phyloP scores from a whole-genome alignment of 1,140 invertebrate species.

The Aphelinus certus region DNA sequence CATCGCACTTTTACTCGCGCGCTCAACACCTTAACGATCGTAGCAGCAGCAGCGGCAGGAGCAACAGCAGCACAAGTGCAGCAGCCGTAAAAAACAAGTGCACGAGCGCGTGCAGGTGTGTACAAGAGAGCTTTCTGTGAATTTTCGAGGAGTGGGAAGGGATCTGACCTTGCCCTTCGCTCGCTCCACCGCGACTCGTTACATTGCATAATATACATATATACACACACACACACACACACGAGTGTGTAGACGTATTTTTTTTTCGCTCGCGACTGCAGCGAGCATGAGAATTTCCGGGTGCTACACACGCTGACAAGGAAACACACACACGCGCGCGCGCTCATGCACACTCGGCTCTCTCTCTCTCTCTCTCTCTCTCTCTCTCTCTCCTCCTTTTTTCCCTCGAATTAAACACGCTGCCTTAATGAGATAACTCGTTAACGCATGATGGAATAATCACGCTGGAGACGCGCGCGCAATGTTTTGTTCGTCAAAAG shows the following conservation, averaged over 20 bases:
- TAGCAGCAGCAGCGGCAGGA: no score
- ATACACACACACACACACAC: no score
- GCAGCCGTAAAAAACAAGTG: no score
- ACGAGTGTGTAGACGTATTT: no score
- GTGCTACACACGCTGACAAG: conserved; percentile 7
- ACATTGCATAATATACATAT: conserved; percentile 14
- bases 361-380: no score
- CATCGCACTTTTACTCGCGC: conserved; percentile 9
- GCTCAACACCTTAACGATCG: conserved; percentile 7
- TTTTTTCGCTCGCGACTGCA: neutral
- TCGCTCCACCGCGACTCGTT: neutral
- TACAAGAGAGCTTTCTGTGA: neutral
- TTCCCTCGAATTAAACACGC: conserved; percentile 6
- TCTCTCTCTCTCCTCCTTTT: neutral
- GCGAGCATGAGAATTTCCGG: conserved; percentile 27
- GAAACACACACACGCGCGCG: neutral
- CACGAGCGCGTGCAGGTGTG: no score
- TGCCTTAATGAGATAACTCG: conserved; percentile 17
- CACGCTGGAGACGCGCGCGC: neutral
- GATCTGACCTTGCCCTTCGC: conserved; percentile 32
- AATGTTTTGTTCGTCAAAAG: neutral
- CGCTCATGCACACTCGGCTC: no score
- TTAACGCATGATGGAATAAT: conserved; percentile 12
- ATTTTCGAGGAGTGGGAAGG: conserved; percentile 22
- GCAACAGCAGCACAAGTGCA: neutral